Base-by-base conservation (phyloP, 2,113 vertebrate genomes). In the Nyctibius bracteatus region DNA sequence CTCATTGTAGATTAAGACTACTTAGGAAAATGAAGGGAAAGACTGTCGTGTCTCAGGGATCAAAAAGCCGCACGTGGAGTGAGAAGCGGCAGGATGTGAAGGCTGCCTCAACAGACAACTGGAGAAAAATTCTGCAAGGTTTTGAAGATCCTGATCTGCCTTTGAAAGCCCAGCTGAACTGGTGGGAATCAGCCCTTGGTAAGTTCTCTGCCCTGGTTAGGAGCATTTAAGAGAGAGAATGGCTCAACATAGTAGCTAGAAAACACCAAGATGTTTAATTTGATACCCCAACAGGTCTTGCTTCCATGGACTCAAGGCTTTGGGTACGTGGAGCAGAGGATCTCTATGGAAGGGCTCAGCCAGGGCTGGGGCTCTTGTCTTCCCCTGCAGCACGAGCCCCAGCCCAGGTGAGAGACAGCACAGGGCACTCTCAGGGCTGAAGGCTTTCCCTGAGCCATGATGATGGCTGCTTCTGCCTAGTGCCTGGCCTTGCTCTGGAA, bases 401-500 rank as follows among this genome's bases (percentile, higher is more conserved):
- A 49, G 20, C 17, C 43, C 37, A 3, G 1, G 22, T 9, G 81
- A 80, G 43, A 44, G 39, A 27, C 22, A 41, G 61, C 27, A 6
- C 52, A 77, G 54, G 43, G 27, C 54, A 3, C 24, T 37, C 52
- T 12, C 0, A 0, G 55, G 57, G 54, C 8, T 4, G 30, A 20
- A 67, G 25, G 28, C 20, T 88, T 84, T 81, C 43, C 35, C 37
- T 12, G 14, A 51, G 57, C 43, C 15, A 0, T 9, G 12, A 23
- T 19, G 37, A 1, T 1, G 30, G n/a, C 31, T 37, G n/a, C 46
- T 66, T 23, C 0, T 1, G 6, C 55, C 44, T 74, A 0, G 0
- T 33, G 46, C 46, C 61, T 62, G 37, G 43, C 58, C 72, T 78
- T 83, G 31, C 41, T 74, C 44, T 39, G 47, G 25, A 83, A 84